Evolutionary conservation across 2,113 vertebrate genomes (phyloP).

Genomic region (Pituophis catenifer): DNA sequence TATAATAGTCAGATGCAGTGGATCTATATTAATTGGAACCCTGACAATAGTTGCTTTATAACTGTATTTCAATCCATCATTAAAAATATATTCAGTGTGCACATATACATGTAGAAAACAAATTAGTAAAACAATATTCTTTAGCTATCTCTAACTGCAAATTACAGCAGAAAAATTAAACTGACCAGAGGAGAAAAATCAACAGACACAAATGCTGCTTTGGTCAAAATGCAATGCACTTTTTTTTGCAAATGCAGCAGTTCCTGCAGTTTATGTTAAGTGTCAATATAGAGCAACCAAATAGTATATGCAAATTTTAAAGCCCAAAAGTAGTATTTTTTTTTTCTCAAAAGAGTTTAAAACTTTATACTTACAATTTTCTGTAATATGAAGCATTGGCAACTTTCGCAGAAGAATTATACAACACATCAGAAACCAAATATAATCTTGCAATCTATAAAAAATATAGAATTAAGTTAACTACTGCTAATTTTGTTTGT

Average conservation of each 20-base stretch:
- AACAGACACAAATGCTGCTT: not conserved
- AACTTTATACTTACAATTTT: conserved; percentile 90
- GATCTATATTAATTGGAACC: no score
- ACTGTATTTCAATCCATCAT: not conserved
- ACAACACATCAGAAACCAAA: conserved; percentile 96
- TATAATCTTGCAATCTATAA: conserved; percentile 94
- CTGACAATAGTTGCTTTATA: not conserved
- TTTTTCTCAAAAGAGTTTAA: not conserved
- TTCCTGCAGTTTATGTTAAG: not conserved
- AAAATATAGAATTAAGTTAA: conserved; percentile 16
- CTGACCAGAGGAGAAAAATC: not conserved
- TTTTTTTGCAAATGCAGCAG: not conserved
- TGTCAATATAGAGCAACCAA: not conserved
- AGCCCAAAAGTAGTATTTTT: not conserved
- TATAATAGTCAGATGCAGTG: no score
- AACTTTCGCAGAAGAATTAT: conserved; percentile 98
- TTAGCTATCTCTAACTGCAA: not conserved
- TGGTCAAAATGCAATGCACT: not conserved
- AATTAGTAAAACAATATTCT: not conserved
- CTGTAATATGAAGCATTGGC: conserved; percentile 98
- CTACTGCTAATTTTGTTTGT: not conserved
- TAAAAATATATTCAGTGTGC: not conserved
- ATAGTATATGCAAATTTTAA: not conserved
- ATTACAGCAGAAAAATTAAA: not conserved
- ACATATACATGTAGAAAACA: not conserved